phyloP scores from a whole-genome alignment of 2,888 invertebrate species.

The Agriotes lineatus region DNA sequence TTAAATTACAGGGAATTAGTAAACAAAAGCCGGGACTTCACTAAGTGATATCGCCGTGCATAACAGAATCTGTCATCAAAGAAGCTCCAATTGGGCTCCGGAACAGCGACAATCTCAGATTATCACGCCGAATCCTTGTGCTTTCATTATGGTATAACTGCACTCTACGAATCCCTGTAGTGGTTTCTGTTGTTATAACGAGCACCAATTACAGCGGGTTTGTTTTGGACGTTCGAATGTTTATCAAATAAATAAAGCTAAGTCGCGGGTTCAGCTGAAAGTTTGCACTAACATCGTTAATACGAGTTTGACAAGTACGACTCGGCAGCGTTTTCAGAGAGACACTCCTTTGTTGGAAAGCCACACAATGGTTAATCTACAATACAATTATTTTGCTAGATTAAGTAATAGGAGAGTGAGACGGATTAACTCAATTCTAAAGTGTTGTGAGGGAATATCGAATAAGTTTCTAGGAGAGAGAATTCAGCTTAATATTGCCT shows the following conservation, averaged over 20 bases:
- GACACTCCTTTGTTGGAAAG: too few species aligned
- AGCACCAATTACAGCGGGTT: background rate
- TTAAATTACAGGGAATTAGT: constrained; percentile 7
- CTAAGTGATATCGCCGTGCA: constrained; percentile 1
- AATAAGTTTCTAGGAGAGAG: too few species aligned
- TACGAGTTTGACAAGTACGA: constrained; percentile 2
- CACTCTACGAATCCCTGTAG: too few species aligned
- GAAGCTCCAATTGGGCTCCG: background rate
- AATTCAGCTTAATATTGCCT: too few species aligned
- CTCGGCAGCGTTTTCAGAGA: too few species aligned
- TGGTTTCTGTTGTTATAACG: too few species aligned
- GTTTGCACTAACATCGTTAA: constrained; percentile 6
- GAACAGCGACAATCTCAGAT: background rate
- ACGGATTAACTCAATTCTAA: too few species aligned
- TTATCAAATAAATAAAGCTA: background rate
- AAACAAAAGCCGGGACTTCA: background rate
- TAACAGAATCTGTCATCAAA: background rate
- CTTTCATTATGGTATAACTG: background rate
- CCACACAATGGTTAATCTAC: too few species aligned
- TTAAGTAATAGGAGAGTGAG: too few species aligned
- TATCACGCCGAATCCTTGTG: background rate
- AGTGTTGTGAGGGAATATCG: too few species aligned
- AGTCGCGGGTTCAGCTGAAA: background rate
- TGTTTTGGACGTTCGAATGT: background rate
- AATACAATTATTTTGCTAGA: too few species aligned